These are phyloP conservation scores for Falco cherrug DNA, from an alignment of 2,797 vertebrate genomes.

Conservation along the genomic window DNA sequence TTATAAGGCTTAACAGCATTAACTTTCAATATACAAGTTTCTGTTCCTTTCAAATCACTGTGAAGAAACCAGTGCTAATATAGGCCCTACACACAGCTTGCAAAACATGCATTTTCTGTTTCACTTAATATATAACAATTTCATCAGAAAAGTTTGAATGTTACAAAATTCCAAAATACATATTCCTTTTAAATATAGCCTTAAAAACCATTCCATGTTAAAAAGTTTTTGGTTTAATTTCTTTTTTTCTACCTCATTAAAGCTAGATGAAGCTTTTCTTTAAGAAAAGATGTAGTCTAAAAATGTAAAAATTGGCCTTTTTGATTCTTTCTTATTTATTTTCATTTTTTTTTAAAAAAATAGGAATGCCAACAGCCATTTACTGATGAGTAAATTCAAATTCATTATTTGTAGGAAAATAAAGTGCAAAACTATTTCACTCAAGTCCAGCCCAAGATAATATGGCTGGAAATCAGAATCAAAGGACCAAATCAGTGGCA, in stretches of 20 bases:
- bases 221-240: neutral
- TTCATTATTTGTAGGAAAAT: slow-evolving; percentile 11
- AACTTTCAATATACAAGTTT: neutral
- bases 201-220: neutral
- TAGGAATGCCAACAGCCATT: neutral
- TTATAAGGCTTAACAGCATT: neutral
- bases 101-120: neutral
- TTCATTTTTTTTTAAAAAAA: neutral
- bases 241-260: neutral
- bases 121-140: neutral
- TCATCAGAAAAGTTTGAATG: neutral
- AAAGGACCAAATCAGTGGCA: neutral
- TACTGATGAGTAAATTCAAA: neutral
- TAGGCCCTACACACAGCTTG: neutral
- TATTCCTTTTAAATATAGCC: slow-evolving; percentile 13
- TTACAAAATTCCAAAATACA: slow-evolving; percentile 45
- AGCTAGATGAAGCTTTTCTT: neutral
- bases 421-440: slow-evolving; percentile 17
- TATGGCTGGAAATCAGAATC: neutral
- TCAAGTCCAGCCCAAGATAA: neutral
- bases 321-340: neutral
- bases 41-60: neutral
- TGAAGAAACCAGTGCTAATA: neutral
- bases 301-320: slow-evolving; percentile 7
- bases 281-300: slow-evolving; percentile 1